These are phyloP conservation scores for Irena cyanogastra DNA, from an alignment of 2,113 vertebrate genomes.

Conservation along the genomic window DNA sequence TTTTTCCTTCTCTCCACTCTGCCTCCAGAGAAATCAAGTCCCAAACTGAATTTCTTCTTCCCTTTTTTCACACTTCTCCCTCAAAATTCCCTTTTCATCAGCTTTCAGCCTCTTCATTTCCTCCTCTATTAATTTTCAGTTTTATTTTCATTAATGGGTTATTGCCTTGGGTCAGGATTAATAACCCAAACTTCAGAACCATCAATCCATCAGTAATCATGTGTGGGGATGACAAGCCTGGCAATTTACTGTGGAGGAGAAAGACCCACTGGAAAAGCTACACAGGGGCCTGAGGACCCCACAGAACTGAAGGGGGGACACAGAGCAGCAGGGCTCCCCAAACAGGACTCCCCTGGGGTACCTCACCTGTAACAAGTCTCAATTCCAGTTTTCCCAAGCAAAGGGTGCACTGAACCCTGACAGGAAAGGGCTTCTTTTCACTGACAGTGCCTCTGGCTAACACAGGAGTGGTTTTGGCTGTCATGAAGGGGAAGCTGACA, in stretches of 20 bases:
- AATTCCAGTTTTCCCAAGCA: neutral
- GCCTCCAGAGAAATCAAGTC: neutral
- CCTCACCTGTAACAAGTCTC: neutral
- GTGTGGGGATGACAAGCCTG: accelerated
- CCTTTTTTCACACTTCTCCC: neutral
- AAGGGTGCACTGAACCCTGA: neutral
- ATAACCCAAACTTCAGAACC: neutral
- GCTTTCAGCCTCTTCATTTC: neutral
- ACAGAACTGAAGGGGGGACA: neutral
- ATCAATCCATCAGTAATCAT: neutral
- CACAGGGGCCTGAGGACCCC: neutral
- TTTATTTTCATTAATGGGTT: neutral
- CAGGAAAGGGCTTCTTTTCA: neutral
- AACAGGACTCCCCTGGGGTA: neutral
- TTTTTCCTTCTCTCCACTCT: neutral
- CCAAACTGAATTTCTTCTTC: neutral
- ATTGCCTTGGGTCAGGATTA: neutral
- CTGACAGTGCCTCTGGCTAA: neutral
- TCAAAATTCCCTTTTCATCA: neutral
- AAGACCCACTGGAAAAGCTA: neutral
- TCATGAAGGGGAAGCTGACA: neutral
- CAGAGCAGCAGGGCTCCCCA: neutral
- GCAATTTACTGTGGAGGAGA: neutral
- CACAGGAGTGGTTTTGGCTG: neutral
- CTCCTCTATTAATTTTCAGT: neutral